Evolutionary conservation across 2,888 invertebrate genomes (phyloP).

Genomic region (Thera obeliscata): DNA sequence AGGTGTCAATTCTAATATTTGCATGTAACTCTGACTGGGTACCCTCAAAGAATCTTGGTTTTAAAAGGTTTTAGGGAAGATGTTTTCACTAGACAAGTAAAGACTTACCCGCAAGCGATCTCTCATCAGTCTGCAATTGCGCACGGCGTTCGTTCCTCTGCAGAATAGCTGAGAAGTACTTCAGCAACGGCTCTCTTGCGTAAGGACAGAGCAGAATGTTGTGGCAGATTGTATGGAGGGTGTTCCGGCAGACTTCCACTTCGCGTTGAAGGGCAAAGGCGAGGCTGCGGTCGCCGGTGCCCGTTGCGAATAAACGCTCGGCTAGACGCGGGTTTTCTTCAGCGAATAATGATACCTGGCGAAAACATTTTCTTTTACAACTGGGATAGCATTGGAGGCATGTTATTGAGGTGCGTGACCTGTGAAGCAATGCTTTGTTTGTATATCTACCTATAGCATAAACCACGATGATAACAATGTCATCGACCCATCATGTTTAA

Average conservation of each 20-base stretch:
- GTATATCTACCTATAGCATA: too few relatives aligned
- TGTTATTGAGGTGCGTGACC: too few relatives aligned
- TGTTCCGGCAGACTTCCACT: slow-evolving; percentile 90
- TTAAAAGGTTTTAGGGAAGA: too few relatives aligned
- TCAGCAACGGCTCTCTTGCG: slow-evolving; percentile 91
- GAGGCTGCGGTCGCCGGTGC: slow-evolving; percentile 86
- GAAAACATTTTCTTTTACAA: not conserved
- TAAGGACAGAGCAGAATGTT: slow-evolving; percentile 92
- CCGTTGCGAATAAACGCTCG: slow-evolving; percentile 86
- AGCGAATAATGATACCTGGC: slow-evolving; percentile 91
- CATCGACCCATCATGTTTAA: too few relatives aligned
- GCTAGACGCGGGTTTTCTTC: slow-evolving; percentile 97
- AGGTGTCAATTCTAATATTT: too few relatives aligned
- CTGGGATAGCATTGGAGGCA: too few relatives aligned
- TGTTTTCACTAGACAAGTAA: not conserved
- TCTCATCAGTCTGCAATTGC: slow-evolving; percentile 95
- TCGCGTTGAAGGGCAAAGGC: slow-evolving; percentile 90
- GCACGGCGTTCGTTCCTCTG: slow-evolving; percentile 93
- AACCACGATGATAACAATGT: too few relatives aligned
- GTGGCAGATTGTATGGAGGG: slow-evolving; percentile 93
- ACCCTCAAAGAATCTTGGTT: too few relatives aligned
- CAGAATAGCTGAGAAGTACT: slow-evolving; percentile 91
- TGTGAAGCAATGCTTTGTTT: too few relatives aligned
- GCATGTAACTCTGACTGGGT: too few relatives aligned
- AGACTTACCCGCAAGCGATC: slow-evolving; percentile 87